Evolutionary conservation across 2,888 invertebrate species (phyloP), one percentile per base, ranked within the genome.

Genomic region (Temnothorax ravouxi): DNA sequence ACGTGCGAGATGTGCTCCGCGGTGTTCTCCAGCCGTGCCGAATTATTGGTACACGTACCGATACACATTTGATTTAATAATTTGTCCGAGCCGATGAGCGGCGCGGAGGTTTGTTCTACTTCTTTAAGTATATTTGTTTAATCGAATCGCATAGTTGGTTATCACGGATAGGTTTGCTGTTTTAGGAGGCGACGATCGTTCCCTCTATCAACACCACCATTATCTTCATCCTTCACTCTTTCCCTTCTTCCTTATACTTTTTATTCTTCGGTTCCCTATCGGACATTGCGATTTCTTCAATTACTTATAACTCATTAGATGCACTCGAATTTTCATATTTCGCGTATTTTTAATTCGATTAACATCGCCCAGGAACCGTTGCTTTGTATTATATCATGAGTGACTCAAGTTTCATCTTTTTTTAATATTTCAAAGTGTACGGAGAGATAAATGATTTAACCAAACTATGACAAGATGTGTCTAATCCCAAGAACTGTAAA

Each of bases 1-100:
- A 97, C 97, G 89, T 98, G 98, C 93, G 98, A 98, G 94, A 98
- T 98, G 97, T 98, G 98, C 94, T 96, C 97, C 79, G 96, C 97
- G 69, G 96, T 97, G 89, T 98, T 98, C 94, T 95, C 96, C 13
- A 97, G 97, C 87, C 96, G 97, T 74, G 97, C 97, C 74, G 97
- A 97, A 88, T 95, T 97, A 62, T 95, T 98, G 86, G 96, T 97
- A 80, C 98, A 98, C 95, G 97, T 98, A 91, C 97, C 97, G 81
- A 96, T 98, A 93, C 98, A 98, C 94, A 98, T 98, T 95, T 97
- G 97, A 97, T 96, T 95, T 81, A 47, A 84, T 84, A 88, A 88
- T 87, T 90, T 90, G 82, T 90, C 89, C 84, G 64, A 88, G 82
- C 47, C 62, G 38, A 83, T 79, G 77, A 71, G 62, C 67, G 83